These are phyloP conservation scores for Diabrotica virgifera DNA, from an alignment of 1,140 invertebrate species.

Conservation along the genomic window DNA sequence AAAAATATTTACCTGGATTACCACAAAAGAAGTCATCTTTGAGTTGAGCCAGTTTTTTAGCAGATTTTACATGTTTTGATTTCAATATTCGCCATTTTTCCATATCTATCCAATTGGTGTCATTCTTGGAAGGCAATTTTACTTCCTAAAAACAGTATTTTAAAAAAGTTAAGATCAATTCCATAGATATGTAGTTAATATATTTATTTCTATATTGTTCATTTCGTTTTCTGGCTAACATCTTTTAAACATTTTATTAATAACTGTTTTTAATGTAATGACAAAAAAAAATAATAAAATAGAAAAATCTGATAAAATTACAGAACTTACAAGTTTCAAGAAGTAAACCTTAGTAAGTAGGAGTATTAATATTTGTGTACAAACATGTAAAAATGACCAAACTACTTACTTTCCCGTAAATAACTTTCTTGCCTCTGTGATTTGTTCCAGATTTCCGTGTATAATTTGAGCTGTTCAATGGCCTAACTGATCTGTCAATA, in stretches of 20 bases:
- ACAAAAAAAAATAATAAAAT: too few relatives aligned
- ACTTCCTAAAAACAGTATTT: slow-evolving; percentile 30
- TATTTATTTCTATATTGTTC: not conserved
- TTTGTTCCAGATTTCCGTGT: not conserved
- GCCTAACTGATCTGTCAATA: not conserved
- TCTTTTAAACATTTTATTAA: not conserved
- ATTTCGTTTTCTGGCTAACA: not conserved
- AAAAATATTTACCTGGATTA: slow-evolving; percentile 51
- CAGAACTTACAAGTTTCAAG: not conserved
- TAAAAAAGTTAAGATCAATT: not conserved
- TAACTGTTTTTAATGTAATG: too few relatives aligned
- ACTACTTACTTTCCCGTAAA: not conserved
- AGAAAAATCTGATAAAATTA: too few relatives aligned
- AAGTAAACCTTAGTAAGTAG: not conserved
- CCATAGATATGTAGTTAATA: not conserved
- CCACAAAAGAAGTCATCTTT: slow-evolving; percentile 28
- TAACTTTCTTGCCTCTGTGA: not conserved
- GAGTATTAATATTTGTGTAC: not conserved
- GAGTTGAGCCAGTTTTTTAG: not conserved
- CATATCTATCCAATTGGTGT: slow-evolving; percentile 17
- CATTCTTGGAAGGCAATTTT: slow-evolving; percentile 38
- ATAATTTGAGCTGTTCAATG: not conserved
- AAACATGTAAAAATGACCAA: not conserved
- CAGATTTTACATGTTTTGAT: slow-evolving; percentile 6
- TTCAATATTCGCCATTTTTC: slow-evolving; percentile 25